These are phyloP conservation scores for Spatulosminthurus flaviceps DNA, from an alignment of 2,888 invertebrate species.

Conservation along the genomic window DNA sequence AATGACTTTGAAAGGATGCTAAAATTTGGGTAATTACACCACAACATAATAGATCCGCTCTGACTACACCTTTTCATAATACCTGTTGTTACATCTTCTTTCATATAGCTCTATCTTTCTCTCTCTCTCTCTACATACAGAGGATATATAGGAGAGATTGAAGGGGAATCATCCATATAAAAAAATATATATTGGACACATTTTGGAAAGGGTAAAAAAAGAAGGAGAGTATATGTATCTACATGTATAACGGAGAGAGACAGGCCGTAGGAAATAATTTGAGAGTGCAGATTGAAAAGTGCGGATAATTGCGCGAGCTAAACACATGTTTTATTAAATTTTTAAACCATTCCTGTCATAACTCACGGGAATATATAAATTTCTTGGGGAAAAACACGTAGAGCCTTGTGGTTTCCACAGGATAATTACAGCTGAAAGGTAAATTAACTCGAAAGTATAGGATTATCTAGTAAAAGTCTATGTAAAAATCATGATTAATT, in stretches of 20 bases:
- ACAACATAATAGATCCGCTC: slow-evolving; percentile 2
- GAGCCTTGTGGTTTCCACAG: background rate
- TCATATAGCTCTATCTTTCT: too few relatives aligned
- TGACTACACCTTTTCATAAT: background rate
- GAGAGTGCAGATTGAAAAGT: slow-evolving; percentile 18
- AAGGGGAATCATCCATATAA: too few relatives aligned
- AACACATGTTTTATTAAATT: slow-evolving; percentile 28
- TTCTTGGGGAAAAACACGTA: background rate
- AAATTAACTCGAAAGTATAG: slow-evolving; percentile 37
- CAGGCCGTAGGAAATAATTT: background rate
- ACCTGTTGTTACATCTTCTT: background rate
- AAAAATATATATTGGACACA: too few relatives aligned
- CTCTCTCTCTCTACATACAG: too few relatives aligned
- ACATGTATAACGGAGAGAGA: too few relatives aligned
- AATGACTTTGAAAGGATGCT: slow-evolving; percentile 18
- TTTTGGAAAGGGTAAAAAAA: too few relatives aligned
- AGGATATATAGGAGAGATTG: too few relatives aligned
- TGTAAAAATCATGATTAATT: slow-evolving; percentile 48
- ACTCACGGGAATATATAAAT: slow-evolving; percentile 28
- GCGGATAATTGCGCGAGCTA: slow-evolving; percentile 7
- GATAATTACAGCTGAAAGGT: slow-evolving; percentile 41
- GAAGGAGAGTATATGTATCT: too few relatives aligned
- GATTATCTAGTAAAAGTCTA: slow-evolving; percentile 16
- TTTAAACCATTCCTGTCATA: slow-evolving; percentile 27
- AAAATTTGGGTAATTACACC: slow-evolving; percentile 11